A percentile compares a stretch with the other conserved stretches of the same genome.
These are phyloP conservation scores for Notamacropus eugenii DNA, from an alignment of 2,797 vertebrate genomes.

Conservation along the genomic window DNA sequence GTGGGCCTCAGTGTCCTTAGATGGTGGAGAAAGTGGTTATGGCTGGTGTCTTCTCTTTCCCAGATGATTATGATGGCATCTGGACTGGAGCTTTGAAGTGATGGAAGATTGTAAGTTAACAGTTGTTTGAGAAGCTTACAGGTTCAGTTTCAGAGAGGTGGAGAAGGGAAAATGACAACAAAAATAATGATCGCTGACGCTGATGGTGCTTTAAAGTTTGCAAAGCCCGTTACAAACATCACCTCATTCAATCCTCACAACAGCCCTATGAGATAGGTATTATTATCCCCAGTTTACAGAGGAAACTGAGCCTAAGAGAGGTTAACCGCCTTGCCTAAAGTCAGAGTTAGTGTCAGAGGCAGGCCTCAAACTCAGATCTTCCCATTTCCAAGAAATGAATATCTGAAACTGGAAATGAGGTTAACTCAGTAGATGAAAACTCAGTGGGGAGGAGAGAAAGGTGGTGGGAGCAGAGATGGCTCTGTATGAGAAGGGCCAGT, in stretches of 20 bases:
- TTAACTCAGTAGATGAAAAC: neutral
- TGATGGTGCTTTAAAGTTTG: neutral
- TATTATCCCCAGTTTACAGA: neutral
- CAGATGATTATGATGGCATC: neutral
- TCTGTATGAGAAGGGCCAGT: neutral
- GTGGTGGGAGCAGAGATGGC: neutral
- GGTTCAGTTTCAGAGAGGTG: neutral
- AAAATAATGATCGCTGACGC: neutral
- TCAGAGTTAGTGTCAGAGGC: neutral
- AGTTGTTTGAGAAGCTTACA: neutral
- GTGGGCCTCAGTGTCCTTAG: neutral
- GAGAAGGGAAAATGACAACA: neutral
- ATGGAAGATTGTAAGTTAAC: neutral
- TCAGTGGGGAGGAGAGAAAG: neutral
- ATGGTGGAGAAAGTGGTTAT: neutral
- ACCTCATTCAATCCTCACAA: neutral
- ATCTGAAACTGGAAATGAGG: neutral
- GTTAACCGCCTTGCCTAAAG: neutral
- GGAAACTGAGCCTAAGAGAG: neutral
- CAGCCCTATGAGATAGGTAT: neutral
- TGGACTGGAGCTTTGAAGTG: neutral
- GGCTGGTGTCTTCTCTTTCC: neutral
- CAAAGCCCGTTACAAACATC: neutral
- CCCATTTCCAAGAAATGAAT: neutral
- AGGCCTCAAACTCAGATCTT: neutral